Percentiles rank a stretch among this genome's conserved stretches.
phyloP scores from a whole-genome alignment of 1,140 invertebrate species.

The Colletes latitarsis region DNA sequence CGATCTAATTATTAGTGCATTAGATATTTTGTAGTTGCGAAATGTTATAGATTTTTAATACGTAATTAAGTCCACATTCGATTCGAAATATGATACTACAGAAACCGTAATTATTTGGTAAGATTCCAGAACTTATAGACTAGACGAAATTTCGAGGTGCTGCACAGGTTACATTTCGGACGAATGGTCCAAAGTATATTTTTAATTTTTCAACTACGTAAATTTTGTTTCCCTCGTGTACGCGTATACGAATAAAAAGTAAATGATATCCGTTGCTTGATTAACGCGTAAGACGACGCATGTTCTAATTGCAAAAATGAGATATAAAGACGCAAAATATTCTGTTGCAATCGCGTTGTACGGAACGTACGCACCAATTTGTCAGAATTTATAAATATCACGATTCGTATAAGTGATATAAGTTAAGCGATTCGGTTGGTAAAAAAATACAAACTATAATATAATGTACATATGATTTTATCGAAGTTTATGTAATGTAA shows the following conservation, averaged over 20 bases:
- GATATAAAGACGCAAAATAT: neutral
- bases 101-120: conserved; percentile 21
- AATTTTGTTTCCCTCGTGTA: neutral
- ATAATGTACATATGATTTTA: neutral
- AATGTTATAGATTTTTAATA: conserved; percentile 27
- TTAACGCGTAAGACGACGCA: neutral
- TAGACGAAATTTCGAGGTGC: neutral
- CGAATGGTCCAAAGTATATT: conserved; percentile 4
- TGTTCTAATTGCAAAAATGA: neutral
- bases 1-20: conserved; percentile 22
- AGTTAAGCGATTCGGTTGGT: neutral
- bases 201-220: neutral
- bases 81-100: conserved; percentile 19
- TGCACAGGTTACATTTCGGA: conserved; percentile 42
- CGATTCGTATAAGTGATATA: neutral
- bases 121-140: neutral
- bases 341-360: conserved; percentile 30
- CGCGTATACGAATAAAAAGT: neutral
- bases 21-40: conserved; percentile 17
- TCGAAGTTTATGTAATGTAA: neutral
- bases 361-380: conserved; percentile 5
- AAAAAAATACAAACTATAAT: neutral
- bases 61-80: neutral
- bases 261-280: neutral
- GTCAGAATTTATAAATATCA: conserved; percentile 36